Evolutionary conservation across 2,797 vertebrate genomes (phyloP), one percentile per base, ranked within the genome.

Genomic region (Myotis daubentonii): DNA sequence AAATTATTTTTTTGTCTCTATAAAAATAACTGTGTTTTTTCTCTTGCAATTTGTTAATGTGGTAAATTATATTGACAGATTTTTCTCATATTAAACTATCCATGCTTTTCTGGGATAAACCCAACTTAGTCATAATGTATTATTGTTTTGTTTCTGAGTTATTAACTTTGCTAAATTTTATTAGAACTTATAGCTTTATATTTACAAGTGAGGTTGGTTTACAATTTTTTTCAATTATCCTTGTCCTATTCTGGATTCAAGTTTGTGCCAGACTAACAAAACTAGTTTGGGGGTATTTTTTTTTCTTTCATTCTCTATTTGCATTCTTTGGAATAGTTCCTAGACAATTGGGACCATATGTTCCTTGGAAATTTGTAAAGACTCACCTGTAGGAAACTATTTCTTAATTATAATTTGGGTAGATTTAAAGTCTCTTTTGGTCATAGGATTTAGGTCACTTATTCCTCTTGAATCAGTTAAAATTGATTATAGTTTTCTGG

Each of bases 81-180:
- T 92, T 96, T 92, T 57, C 66, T 75, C 80, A 87, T 30, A 53
- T 81, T 92, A 87, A 87, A 33, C 20, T 17, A 84, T 65, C n/a
- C 17, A 79, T 87, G 71, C 5, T 90, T 76, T 95, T 1, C 11
- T 22, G 30, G 33, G 20, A 83, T 87, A 87, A 89, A 75, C 33
- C 36, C 60, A 92, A 5, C 28, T 71, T 60, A 6, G 30, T 66
- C 79, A 57, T 33, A 88, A 17, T 62, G 2, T 49, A 68, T 41
- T 51, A 47, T 23, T 78, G 38, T 44, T 55, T 71, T 55, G 10
- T 30, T 85, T 76, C 79, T 55, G 83, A 51, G 38, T 81, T 51
- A 79, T 49, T 33, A 3, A 51, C 55, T 66, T 84, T 90, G 6
- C n/a, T 83, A 75, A 87, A 51, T 80, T 66, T 81, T 85, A 72